Base-by-base conservation (phyloP, 2,113 vertebrate species). In the Manacus vitellinus region DNA sequence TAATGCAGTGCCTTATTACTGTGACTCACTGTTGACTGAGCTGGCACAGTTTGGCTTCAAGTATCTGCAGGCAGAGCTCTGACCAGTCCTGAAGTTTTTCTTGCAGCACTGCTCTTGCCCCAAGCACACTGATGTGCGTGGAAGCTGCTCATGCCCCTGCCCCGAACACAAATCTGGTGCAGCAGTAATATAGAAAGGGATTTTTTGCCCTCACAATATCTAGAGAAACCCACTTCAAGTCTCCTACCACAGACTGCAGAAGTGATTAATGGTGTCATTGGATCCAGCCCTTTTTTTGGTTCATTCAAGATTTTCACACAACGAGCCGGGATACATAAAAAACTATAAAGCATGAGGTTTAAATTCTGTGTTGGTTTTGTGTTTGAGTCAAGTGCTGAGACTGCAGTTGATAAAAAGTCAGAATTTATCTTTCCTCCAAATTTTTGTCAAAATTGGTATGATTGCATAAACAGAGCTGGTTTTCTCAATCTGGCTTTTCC, bases 401-500 rank as follows among this genome's bases (percentile, higher is more conserved):
- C 23, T 52, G 83, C 37, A 86, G n/a, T 33, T 83, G 58, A 83
- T 72, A 70, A 68, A 88, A 89, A 96, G 15, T 79, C 44, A 76
- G 24, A 76, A 85, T 92, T 92, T 66, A 31, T 70, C 58, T 92
- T 83, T 49, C 13, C 37, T 92, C 49, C 31, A 79, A n/a, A 73
- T 17, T 62, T 76, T 88, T 85, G 8, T 72, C 47, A 78, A 55
- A 85, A 88, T 68, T 47, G 18, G 10, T 47, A 33, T 54, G 67
- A 70, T 56, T 74, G 67, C 1, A 3, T 76, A 92, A 95, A 96
- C 67, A 90, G 71, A 93, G 14, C 14, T 85, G 54, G 27, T 61
- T 85, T 92, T 72, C 62, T 92, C 61, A 78, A 13, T 87, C 62
- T 82, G 61, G 7, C 25, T 93, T 96, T 79, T 94, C 71, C 74